Percentiles rank a stretch among this genome's conserved stretches.
Conservation (phyloP, 92 coral and sea anemone genomes). For the Desmophyllum pertusum region DNA sequence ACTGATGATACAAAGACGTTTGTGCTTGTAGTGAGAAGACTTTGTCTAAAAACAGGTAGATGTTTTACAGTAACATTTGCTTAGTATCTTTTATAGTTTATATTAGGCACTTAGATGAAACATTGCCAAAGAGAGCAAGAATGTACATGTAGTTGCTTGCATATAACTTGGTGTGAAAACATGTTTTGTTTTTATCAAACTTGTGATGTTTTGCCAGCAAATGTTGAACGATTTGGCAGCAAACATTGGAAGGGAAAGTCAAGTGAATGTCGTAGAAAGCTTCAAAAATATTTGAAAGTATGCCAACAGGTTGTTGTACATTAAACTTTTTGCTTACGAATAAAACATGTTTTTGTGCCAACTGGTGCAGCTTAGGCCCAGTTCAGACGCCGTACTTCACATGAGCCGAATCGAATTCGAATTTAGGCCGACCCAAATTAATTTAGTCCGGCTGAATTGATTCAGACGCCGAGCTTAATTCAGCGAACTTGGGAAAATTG, state of each 20-base stretch:
- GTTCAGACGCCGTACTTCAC: no score
- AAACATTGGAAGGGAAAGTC: neutral
- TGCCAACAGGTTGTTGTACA: no score
- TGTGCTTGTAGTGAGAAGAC: constrained; percentile 50
- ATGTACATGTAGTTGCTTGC: neutral
- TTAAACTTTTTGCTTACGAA: neutral
- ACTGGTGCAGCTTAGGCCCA: neutral
- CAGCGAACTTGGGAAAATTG: no score
- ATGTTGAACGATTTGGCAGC: neutral
- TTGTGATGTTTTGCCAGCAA: neutral
- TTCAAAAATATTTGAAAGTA: no score
- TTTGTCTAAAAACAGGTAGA: constrained; percentile 75
- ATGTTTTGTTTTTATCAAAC: neutral
- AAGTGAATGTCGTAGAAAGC: neutral
- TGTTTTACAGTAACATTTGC: neutral
- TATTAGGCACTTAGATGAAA: neutral
- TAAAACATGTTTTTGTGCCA: neutral
- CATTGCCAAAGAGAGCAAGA: neutral
- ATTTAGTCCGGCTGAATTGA: no score
- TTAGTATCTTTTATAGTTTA: neutral
- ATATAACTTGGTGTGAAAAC: neutral
- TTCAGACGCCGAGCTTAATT: no score
- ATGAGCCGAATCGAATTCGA: no score
- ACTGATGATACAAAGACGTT: constrained; percentile 44
- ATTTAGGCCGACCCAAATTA: no score